These are phyloP conservation scores for Tragulus kanchil DNA, from an alignment of 2,113 vertebrate species.

Conservation along the genomic window DNA sequence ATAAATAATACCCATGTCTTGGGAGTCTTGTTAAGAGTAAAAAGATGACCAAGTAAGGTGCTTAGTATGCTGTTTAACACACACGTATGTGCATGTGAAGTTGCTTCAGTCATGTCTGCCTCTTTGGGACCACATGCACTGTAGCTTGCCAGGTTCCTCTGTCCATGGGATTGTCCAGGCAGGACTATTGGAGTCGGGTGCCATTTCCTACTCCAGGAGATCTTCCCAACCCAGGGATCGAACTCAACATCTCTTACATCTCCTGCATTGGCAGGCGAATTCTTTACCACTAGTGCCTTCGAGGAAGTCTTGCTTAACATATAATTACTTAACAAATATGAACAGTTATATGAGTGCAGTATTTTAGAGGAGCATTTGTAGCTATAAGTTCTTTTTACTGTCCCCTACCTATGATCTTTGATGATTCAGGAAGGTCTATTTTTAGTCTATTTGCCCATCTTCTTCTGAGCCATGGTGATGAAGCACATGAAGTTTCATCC, in stretches of 20 bases:
- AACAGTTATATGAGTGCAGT: background rate
- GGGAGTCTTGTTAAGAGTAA: background rate
- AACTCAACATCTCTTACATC: background rate
- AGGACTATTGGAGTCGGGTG: background rate
- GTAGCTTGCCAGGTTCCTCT: background rate
- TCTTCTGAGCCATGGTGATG: accelerated
- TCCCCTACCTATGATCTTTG: background rate
- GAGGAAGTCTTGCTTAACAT: background rate
- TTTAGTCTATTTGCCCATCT: background rate
- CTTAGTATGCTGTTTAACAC: background rate
- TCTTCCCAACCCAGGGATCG: background rate
- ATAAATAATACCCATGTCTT: background rate
- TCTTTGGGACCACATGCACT: background rate
- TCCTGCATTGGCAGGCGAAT: background rate
- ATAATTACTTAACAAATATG: background rate
- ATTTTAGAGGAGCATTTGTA: background rate
- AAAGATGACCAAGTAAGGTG: background rate
- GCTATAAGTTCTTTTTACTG: background rate
- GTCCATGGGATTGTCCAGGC: background rate
- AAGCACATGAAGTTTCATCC: background rate
- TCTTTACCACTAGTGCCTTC: background rate
- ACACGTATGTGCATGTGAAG: background rate
- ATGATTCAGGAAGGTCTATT: background rate
- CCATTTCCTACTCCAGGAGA: background rate
- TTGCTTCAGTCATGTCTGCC: background rate